Percentiles rank a stretch among this genome's conserved stretches.
Conservation (phyloP, 2,888 invertebrate genomes). For the Melanargia galathea region DNA sequence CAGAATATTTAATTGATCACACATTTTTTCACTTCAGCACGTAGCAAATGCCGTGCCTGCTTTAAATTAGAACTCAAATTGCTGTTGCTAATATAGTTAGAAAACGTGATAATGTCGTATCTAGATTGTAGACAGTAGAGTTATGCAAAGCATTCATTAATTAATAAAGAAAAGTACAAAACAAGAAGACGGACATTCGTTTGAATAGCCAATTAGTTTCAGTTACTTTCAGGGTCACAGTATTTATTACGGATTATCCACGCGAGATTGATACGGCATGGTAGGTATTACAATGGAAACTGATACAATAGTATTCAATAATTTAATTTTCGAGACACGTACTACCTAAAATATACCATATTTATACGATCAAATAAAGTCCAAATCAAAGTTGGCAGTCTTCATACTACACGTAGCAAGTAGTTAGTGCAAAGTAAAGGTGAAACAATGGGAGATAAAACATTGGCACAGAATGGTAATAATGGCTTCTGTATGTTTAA, state of each 20-base stretch:
- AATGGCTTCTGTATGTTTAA: constrained; percentile 41
- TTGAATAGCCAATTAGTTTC: constrained; percentile 46
- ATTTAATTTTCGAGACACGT: constrained; percentile 23
- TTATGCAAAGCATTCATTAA: not conserved
- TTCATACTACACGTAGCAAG: constrained; percentile 33
- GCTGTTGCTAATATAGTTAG: not conserved
- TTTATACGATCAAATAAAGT: constrained; percentile 26
- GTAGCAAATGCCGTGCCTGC: not conserved
- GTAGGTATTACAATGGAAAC: constrained; percentile 38
- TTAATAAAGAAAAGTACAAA: constrained; percentile 25
- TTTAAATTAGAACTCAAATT: no score
- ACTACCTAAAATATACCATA: constrained; percentile 23
- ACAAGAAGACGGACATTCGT: constrained; percentile 24
- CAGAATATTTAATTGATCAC: not conserved
- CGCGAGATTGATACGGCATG: constrained; percentile 43
- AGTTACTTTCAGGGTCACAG: constrained; percentile 55
- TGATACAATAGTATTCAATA: constrained; percentile 39
- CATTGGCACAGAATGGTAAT: constrained; percentile 47
- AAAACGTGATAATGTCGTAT: not conserved
- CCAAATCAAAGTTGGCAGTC: constrained; percentile 27
- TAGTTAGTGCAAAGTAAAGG: constrained; percentile 40
- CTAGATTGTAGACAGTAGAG: not conserved
- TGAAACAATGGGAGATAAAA: constrained; percentile 52
- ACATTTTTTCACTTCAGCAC: not conserved
- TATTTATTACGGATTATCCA: constrained; percentile 67